phyloP scores from a whole-genome alignment of 2,113 vertebrate species.

The Python bivittatus region DNA sequence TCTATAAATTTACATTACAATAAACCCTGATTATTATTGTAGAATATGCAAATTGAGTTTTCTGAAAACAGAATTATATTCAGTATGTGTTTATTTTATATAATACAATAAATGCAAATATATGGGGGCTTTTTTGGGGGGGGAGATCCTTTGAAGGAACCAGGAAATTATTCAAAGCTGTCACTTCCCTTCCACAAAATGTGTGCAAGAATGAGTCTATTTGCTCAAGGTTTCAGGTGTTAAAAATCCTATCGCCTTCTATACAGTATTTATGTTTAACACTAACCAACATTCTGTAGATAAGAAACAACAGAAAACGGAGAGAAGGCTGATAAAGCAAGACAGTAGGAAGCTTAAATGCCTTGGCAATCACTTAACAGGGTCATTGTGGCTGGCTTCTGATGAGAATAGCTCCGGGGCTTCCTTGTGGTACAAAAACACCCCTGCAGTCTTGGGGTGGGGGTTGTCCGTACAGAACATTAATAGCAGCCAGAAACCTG shows the following conservation, averaged over 20 bases:
- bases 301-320: constrained; percentile 54
- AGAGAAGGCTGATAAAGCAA: constrained; percentile 43
- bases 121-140: constrained; percentile 4
- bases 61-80: background rate
- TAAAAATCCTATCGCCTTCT: constrained; percentile 34
- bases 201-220: constrained; percentile 22
- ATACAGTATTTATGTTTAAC: constrained; percentile 38
- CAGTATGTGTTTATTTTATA: constrained; percentile 14
- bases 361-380: constrained; percentile 66
- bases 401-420: constrained; percentile 73
- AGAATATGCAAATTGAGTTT: background rate
- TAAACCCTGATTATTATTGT: constrained; percentile 19
- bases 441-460: constrained; percentile 74
- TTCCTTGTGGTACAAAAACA: constrained; percentile 74
- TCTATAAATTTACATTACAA: constrained; percentile 27
- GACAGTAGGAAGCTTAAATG: constrained; percentile 68
- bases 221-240: constrained; percentile 47
- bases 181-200: background rate
- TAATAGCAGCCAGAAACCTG: constrained; percentile 69
- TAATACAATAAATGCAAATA: constrained; percentile 3
- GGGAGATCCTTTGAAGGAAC: constrained; percentile 7
- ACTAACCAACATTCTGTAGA: constrained; percentile 48
- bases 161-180: constrained; percentile 25
- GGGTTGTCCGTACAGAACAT: constrained; percentile 74
- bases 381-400: constrained; percentile 73